Conservation (phyloP, 2,888 invertebrate genomes). For the Monochamus alternatus region DNA sequence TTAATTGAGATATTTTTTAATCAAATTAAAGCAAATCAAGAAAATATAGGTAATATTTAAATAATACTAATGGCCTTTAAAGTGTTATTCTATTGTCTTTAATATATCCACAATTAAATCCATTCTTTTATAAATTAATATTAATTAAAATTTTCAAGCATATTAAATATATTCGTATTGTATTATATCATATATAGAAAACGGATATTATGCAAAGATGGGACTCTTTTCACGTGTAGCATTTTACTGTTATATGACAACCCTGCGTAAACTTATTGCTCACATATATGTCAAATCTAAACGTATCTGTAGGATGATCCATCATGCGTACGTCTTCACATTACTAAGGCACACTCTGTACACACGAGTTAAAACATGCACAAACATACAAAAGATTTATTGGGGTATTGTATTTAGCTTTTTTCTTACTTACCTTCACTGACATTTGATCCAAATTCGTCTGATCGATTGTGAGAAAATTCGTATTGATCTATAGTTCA, state of each 20-base stretch:
- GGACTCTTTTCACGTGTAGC: slow-evolving; percentile 21
- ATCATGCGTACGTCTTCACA: slow-evolving; percentile 67
- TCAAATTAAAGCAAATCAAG: no score
- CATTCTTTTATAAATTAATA: no score
- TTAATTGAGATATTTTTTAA: no score
- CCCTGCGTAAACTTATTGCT: slow-evolving; percentile 39
- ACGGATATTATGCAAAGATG: not conserved
- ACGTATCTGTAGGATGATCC: slow-evolving; percentile 58
- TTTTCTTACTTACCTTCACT: slow-evolving; percentile 57
- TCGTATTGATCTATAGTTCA: slow-evolving; percentile 38
- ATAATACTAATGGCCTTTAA: no score
- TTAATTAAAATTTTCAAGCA: no score
- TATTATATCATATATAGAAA: no score
- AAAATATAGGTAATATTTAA: no score
- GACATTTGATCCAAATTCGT: slow-evolving; percentile 63
- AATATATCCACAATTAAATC: no score
- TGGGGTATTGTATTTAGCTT: slow-evolving; percentile 63
- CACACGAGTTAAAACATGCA: slow-evolving; percentile 66
- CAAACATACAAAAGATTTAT: slow-evolving; percentile 67
- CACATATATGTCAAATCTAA: slow-evolving; percentile 48
- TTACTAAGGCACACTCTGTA: slow-evolving; percentile 64
- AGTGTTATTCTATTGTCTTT: no score
- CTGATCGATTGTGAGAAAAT: slow-evolving; percentile 67
- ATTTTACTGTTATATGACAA: slow-evolving; percentile 28
- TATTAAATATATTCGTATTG: no score